Evolutionary conservation across 1,140 invertebrate genomes (phyloP), one percentile per base, ranked within the genome.

Genomic region (Notospermus geniculatus): DNA sequence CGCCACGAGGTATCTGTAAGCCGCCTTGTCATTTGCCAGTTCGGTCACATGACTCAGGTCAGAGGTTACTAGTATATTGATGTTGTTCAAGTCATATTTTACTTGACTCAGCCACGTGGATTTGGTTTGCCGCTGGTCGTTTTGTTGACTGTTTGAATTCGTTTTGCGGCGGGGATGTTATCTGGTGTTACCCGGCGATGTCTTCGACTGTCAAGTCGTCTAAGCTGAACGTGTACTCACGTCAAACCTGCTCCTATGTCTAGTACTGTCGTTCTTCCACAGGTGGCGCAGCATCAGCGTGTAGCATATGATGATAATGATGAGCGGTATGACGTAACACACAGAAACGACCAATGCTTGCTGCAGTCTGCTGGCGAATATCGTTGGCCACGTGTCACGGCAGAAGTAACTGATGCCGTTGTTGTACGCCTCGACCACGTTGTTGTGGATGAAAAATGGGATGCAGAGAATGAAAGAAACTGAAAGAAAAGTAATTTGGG

Each of bases 301-400:
- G 62, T 77, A 77, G 60, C 73, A 73, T 63, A 71, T 63, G 27
- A 75, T 59, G 22, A 77, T 77, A 30, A 73, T 69, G 15, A 60
- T 39, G 9, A 77, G 65, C 0, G 75, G 75, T 9, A 77, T 56
- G 27, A 77, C 65, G 58, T 75, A 77, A 11, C 72, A 71, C 17
- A 73, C 67, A 43, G 71, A 50, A 23, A 75, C 71, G 9, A 74
- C 69, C 11, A 65, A 59, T 43, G 41, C 64, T 67, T 11, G 50
- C 50, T 32, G 46, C 57, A 11, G 58, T 32, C 0, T 69, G 67
- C 67, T 69, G 71, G 2, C 52, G 25, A 13, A 50, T 46, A 1
- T 50, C 30, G 54, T 67, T 72, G 39, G 63, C 64, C 30, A 43
- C 19, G 17, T 30, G 36, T 27, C 28, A 54, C 23, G 30, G 29